Evolutionary conservation across 1,140 invertebrate genomes (phyloP), one percentile per base, ranked within the genome.

Genomic region (Phenacoccus solenopsis): DNA sequence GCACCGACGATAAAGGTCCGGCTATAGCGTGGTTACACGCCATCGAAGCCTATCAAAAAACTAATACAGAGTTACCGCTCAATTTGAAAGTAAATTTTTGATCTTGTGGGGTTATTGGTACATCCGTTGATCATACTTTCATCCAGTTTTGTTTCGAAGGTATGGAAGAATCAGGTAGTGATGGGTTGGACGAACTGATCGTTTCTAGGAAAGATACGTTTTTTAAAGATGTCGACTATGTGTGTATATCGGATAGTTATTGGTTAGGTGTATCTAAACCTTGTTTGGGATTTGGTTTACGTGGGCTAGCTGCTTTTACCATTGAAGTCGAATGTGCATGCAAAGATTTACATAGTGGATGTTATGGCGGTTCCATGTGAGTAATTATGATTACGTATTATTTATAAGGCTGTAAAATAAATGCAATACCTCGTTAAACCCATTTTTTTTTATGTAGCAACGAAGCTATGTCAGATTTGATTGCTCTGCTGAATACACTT

Each of bases 171-270:
- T 90, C 87, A 75, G 96, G 96, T 7, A 98, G 94, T 72, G 91
- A 94, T 79, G 96, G 96, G 28, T 81, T 99, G 12, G 94, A 98
- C 78, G 90, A 93, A 1, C 79, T 98, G 16, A 80, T 99, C 1
- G 80, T 85, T 72, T 77, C 85, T 3, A 81, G 84, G 72, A 94
- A 94, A 78, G 83, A 88, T 70, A 81, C 79, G 69, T 98, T 97
- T 78, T 83, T 98, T 16, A 82, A 86, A 70, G 84, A 86, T 77
- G 87, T 96, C 0, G 96, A 98, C 78, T 98, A 87, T 81, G 93
- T 98, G 28, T 98, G 95, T 78, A 98, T 99, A 76, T 98, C 95
- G 56, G 97, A 99, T 77, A 99, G 98, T 81, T 99, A 98, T 77
- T 99, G 96, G 97, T 79, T 99, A 21, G 96, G 96, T 7, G 98